Conservation (phyloP, 1,140 invertebrate genomes). For the Drosophila miranda region DNA sequence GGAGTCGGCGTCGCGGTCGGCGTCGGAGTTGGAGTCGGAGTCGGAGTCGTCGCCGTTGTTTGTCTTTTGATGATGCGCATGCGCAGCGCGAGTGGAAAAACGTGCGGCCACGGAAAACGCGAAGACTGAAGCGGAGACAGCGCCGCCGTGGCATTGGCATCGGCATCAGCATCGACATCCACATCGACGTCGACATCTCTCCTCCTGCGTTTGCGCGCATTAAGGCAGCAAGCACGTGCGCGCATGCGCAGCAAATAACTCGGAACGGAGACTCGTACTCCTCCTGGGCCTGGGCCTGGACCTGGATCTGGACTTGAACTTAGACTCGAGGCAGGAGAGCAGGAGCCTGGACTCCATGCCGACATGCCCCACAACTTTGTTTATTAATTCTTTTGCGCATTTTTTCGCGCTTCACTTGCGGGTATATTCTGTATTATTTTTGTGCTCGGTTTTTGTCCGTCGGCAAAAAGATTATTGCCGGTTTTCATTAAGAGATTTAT, state of each 20-base stretch:
- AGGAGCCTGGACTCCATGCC: conserved; percentile 44
- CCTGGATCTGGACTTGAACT: conserved; percentile 28
- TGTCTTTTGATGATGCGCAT: conserved; percentile 76
- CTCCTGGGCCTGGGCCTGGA: conserved; percentile 21
- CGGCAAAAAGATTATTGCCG: conserved; percentile 78
- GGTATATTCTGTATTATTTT: conserved; percentile 23
- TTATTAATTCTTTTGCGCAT: conserved; percentile 80
- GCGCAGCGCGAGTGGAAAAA: conserved; percentile 67
- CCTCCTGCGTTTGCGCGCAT: conserved; percentile 43
- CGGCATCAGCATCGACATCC: conserved; percentile 23
- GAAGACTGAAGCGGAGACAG: not conserved
- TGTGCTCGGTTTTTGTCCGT: conserved; percentile 37
- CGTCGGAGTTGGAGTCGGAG: conserved; percentile 8
- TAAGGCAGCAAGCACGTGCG: conserved; percentile 76
- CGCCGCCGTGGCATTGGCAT: too few relatives aligned
- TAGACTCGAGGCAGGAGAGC: not conserved
- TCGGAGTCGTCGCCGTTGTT: conserved; percentile 22
- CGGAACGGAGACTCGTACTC: conserved; percentile 10
- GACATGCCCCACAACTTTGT: conserved; percentile 76
- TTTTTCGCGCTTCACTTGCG: conserved; percentile 69
- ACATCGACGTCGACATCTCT: conserved; percentile 22
- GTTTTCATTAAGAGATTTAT: conserved; percentile 82
- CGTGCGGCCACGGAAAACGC: conserved; percentile 67
- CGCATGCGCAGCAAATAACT: conserved; percentile 78
- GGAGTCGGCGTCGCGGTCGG: conserved; percentile 4